phyloP scores from a whole-genome alignment of 2,113 vertebrate genomes.

The Mustela lutreola region DNA sequence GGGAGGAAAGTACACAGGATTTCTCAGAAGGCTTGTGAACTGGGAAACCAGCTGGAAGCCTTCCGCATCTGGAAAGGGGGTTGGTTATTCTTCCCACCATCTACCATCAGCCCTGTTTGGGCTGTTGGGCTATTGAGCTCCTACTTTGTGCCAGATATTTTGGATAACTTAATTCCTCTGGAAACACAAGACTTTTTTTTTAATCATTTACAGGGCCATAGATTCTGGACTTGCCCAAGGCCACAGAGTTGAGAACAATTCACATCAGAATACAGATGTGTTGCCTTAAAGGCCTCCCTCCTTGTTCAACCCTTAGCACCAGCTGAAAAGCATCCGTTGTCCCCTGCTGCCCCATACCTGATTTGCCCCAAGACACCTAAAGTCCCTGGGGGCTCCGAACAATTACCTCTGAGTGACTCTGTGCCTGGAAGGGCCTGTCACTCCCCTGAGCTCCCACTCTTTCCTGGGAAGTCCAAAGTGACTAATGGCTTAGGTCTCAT shows the following conservation, averaged over 20 bases:
- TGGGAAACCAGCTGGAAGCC: not conserved
- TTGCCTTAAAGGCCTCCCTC: not conserved
- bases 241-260: too few species aligned
- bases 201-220: not conserved
- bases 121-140: not conserved
- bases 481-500: not conserved
- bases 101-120: not conserved
- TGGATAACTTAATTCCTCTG: not conserved
- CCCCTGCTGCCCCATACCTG: not conserved
- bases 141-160: not conserved
- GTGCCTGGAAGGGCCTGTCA: not conserved
- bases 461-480: not conserved
- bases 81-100: not conserved
- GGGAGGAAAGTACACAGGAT: not conserved
- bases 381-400: not conserved
- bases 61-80: accelerated
- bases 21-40: not conserved
- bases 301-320: not conserved
- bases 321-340: not conserved
- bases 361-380: not conserved
- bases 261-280: not conserved
- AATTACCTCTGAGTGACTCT: not conserved
- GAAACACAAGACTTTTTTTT: not conserved
- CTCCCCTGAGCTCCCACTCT: not conserved
- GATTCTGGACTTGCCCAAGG: not conserved